phyloP scores from a whole-genome alignment of 1,140 invertebrate genomes.

The Penaeus indicus region DNA sequence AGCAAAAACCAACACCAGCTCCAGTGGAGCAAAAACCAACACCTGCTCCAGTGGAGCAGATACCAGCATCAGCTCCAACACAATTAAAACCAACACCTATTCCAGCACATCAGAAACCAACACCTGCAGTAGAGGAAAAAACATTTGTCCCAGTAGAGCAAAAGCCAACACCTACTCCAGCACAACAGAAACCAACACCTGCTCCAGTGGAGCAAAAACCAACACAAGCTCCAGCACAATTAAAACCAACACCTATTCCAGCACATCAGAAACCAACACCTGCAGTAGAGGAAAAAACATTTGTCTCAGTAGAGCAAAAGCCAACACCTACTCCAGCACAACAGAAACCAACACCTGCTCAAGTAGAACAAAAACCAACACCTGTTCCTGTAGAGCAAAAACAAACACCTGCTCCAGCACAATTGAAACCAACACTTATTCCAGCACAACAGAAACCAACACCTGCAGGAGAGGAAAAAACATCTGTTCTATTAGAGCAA shows the following conservation, averaged over 20 bases:
- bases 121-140: neutral
- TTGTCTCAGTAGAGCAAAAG: neutral
- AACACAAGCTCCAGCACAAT: neutral
- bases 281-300: neutral
- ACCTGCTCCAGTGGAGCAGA: no score
- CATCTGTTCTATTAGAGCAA: neutral
- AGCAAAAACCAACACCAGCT: no score
- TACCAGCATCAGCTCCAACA: neutral
- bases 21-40: no score
- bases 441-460: constrained; percentile 2
- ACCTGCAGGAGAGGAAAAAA: neutral
- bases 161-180: neutral
- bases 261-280: neutral
- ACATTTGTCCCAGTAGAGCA: neutral
- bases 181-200: constrained; percentile 44
- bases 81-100: neutral
- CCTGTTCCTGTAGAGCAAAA: neutral
- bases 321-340: neutral
- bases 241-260: constrained; percentile 35
- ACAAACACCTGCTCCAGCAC: neutral
- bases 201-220: constrained; percentile 2
- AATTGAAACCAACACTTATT: neutral
- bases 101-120: neutral
- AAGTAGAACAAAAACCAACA: neutral
- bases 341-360: no score